Conservation (phyloP, 2,797 vertebrate genomes). For the Chiroxiphia lanceolata region DNA sequence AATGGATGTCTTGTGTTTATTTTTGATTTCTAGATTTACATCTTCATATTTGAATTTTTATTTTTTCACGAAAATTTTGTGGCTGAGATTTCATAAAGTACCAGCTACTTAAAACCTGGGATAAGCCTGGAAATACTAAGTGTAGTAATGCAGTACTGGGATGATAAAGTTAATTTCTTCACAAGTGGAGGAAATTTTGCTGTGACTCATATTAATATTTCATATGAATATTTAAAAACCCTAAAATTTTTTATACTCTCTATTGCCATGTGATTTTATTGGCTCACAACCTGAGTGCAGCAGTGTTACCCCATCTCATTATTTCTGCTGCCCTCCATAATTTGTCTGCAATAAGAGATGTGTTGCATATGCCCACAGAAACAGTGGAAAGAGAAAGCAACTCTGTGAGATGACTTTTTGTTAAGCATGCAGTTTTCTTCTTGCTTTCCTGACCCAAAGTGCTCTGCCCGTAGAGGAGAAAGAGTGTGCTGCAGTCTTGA, state of each 20-base stretch:
- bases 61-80: background rate
- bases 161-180: background rate
- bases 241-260: background rate
- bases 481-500: background rate
- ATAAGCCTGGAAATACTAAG: background rate
- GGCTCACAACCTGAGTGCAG: background rate
- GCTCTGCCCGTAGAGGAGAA: background rate
- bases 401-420: background rate
- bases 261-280: background rate
- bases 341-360: background rate
- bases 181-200: background rate
- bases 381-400: background rate
- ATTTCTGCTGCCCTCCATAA: background rate
- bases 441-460: background rate
- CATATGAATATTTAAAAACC: background rate
- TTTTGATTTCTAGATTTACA: background rate
- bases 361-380: background rate
- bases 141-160: background rate
- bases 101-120: background rate
- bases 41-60: background rate
- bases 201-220: background rate
- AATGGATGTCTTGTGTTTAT: background rate
- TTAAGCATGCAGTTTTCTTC: background rate
- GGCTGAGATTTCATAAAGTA: background rate
- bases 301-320: background rate